These are phyloP conservation scores for Pseudanteris insignis DNA, from an alignment of 2,888 invertebrate species.

Conservation along the genomic window DNA sequence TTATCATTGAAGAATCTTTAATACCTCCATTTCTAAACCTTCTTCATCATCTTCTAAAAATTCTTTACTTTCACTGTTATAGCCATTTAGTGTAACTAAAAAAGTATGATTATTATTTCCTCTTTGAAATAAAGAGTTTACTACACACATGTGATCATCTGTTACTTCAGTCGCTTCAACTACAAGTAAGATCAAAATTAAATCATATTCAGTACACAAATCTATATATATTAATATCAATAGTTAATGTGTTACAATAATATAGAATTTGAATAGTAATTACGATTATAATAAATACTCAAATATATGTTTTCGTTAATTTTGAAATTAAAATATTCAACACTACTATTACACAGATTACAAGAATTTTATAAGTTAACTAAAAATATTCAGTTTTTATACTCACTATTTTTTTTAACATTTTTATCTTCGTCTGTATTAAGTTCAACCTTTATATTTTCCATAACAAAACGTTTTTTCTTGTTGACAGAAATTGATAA, in stretches of 20 bases:
- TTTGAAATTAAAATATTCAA: no score
- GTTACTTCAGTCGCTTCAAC: constrained; percentile 53
- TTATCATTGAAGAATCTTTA: no score
- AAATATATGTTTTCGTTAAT: no score
- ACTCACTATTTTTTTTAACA: constrained; percentile 58
- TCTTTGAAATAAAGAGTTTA: constrained; percentile 63
- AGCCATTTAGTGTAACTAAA: constrained; percentile 63
- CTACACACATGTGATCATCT: constrained; percentile 61
- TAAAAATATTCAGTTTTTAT: constrained; percentile 15
- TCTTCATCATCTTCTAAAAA: constrained; percentile 49
- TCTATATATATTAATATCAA: neutral
- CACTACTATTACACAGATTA: no score
- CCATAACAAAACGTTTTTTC: constrained; percentile 60
- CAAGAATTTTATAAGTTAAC: no score
- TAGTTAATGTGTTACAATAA: no score
- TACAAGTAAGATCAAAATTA: no score
- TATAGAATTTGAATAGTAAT: neutral
- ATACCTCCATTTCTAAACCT: constrained; percentile 59
- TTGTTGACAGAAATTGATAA: constrained; percentile 61
- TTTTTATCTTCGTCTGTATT: constrained; percentile 47
- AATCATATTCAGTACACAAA: neutral
- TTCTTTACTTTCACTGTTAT: constrained; percentile 59
- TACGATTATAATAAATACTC: no score
- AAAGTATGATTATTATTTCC: constrained; percentile 63
- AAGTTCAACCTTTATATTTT: constrained; percentile 63